A percentile compares a stretch with the other conserved stretches of the same genome.
Conservation (phyloP, 2,797 vertebrate genomes). For the Aulostomus chinensis region DNA sequence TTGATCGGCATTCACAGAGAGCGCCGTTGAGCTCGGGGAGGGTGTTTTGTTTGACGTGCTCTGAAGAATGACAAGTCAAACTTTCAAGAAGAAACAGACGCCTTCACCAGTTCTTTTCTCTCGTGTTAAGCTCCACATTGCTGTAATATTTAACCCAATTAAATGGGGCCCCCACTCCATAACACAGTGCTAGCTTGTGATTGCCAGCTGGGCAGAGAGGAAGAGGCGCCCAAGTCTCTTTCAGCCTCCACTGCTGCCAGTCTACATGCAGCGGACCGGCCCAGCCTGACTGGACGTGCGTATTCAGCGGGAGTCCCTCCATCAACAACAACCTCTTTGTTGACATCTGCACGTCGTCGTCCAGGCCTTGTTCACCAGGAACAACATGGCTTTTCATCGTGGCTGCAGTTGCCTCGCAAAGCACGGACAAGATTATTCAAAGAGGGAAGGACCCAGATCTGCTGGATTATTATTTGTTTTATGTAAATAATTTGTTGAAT, state of each 20-base stretch:
- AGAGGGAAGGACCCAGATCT: constrained; percentile 21
- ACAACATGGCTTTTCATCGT: constrained; percentile 58
- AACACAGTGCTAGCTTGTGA: constrained; percentile 36
- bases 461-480: constrained; percentile 54
- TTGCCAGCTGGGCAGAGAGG: constrained; percentile 51
- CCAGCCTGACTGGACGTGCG: constrained; percentile 22
- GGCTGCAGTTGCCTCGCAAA: constrained; percentile 21
- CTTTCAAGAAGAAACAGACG: too few species aligned
- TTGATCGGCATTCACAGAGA: too few species aligned
- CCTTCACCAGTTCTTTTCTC: too few species aligned
- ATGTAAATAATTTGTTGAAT: constrained; percentile 54
- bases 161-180: too few species aligned
- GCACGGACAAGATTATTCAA: constrained; percentile 14
- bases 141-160: too few species aligned
- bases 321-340: constrained; percentile 62
- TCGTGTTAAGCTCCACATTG: too few species aligned
- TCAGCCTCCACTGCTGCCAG: constrained; percentile 29
- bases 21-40: too few species aligned
- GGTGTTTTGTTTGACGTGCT: too few species aligned
- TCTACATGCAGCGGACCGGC: constrained; percentile 19
- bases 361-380: constrained; percentile 34
- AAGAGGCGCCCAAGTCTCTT: constrained; percentile 42
- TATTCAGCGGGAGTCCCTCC: constrained; percentile 24
- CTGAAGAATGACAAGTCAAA: too few species aligned
- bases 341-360: constrained; percentile 60